A percentile compares a stretch with the other conserved stretches of the same genome.
Conservation (phyloP, 2,113 vertebrate species). For the Sceloporus tristichus region DNA sequence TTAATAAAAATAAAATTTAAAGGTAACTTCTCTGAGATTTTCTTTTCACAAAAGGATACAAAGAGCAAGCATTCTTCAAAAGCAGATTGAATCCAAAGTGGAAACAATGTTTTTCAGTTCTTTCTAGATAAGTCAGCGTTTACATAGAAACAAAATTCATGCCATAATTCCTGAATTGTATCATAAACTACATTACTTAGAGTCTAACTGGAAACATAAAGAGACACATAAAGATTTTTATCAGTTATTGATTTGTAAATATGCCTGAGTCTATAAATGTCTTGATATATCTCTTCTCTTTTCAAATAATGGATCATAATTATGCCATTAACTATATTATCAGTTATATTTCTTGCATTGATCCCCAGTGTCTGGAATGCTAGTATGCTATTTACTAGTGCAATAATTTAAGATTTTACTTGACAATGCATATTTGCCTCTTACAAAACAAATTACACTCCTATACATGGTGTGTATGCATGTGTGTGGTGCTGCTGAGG, state of each 20-base stretch:
- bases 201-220: constrained; percentile 26
- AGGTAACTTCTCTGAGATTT: no score
- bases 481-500: no score
- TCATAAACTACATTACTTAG: neutral
- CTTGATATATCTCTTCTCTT: constrained; percentile 39
- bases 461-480: neutral
- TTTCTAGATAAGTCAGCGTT: neutral
- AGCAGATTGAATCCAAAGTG: neutral
- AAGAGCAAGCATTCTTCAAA: neutral
- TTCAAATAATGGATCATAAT: constrained; percentile 32
- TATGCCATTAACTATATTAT: constrained; percentile 34
- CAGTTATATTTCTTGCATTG: constrained; percentile 39
- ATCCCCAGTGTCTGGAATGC: constrained; percentile 17
- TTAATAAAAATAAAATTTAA: no score
- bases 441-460: neutral
- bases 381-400: constrained; percentile 1
- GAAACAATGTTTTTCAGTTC: neutral
- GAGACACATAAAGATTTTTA: neutral
- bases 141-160: constrained; percentile 42
- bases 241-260: constrained; percentile 35
- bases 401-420: constrained; percentile 26
- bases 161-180: constrained; percentile 16
- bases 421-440: constrained; percentile 26
- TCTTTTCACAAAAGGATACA: neutral
- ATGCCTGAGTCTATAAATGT: constrained; percentile 15